Percentiles rank a stretch among this genome's conserved stretches.
Evolutionary conservation across 1,140 invertebrate genomes (phyloP).

Genomic region (Drosophila setifemur): DNA sequence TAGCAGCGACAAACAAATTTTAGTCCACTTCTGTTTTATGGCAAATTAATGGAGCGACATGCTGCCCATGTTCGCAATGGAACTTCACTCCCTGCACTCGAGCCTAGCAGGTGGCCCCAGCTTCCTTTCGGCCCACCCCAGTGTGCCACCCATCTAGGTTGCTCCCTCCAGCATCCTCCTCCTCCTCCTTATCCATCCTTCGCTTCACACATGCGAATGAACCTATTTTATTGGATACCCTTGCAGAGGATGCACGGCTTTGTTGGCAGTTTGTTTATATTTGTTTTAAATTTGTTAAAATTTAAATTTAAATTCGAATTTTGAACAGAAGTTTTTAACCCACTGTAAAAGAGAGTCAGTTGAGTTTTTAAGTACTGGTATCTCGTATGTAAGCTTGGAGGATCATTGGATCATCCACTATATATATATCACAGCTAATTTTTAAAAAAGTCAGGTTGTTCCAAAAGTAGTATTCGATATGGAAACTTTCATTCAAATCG

Average conservation of each 20-base stretch:
- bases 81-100: conserved; percentile 47
- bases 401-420: no score
- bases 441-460: no score
- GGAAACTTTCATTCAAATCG: no score
- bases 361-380: no score
- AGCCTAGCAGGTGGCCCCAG: conserved; percentile 67
- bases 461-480: no score
- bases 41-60: conserved; percentile 81
- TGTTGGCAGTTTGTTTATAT: not conserved
- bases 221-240: conserved; percentile 37
- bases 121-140: not conserved
- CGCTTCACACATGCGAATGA: conserved; percentile 76
- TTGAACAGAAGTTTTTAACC: no score
- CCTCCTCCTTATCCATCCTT: conserved; percentile 10
- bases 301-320: no score
- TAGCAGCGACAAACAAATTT: conserved; percentile 73
- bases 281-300: not conserved
- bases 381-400: no score
- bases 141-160: not conserved
- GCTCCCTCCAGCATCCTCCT: not conserved
- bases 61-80: conserved; percentile 65
- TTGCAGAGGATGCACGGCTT: not conserved
- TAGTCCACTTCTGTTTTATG: conserved; percentile 81
- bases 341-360: no score
- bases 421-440: no score